These are phyloP conservation scores for Aurelia sp. DNA, from an alignment of 30 jellyfish, hydroid and myxozoan genomes.

Conservation along the genomic window DNA sequence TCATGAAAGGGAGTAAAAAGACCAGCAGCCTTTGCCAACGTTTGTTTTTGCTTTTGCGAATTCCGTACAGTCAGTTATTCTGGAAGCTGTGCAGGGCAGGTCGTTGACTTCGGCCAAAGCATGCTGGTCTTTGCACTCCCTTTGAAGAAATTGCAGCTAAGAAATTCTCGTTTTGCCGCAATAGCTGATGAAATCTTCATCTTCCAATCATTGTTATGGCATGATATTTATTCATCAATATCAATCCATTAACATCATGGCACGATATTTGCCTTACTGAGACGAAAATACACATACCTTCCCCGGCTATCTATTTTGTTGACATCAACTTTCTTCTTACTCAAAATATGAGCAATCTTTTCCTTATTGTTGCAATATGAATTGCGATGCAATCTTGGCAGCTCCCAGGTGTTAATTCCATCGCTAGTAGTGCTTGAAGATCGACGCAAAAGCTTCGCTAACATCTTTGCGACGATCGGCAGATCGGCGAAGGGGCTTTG, in stretches of 20 bases:
- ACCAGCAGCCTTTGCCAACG: too few relatives aligned
- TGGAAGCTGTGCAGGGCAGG: too few relatives aligned
- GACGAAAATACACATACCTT: conserved; percentile 14
- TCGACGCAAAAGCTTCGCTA: background rate
- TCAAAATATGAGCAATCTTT: conserved; percentile 11
- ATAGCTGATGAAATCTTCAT: background rate
- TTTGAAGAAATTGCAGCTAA: too few relatives aligned
- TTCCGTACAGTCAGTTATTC: too few relatives aligned
- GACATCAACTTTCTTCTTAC: background rate
- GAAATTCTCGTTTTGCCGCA: too few relatives aligned
- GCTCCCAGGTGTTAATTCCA: conserved; percentile 27
- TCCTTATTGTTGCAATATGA: conserved; percentile 9
- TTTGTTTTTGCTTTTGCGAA: too few relatives aligned
- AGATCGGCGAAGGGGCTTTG: too few relatives aligned
- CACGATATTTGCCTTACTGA: background rate
- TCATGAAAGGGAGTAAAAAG: too few relatives aligned
- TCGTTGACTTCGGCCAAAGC: too few relatives aligned
- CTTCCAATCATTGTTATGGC: too few relatives aligned
- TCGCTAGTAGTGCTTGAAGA: conserved; percentile 21
- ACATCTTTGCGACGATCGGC: conserved; percentile 23
- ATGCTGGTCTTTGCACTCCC: too few relatives aligned
- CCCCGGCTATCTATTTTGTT: conserved; percentile 23
- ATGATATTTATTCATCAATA: too few relatives aligned
- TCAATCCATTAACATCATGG: background rate
- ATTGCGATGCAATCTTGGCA: conserved; percentile 39